Conservation (phyloP, 2,113 vertebrate genomes). For the Bubalus kerabau region DNA sequence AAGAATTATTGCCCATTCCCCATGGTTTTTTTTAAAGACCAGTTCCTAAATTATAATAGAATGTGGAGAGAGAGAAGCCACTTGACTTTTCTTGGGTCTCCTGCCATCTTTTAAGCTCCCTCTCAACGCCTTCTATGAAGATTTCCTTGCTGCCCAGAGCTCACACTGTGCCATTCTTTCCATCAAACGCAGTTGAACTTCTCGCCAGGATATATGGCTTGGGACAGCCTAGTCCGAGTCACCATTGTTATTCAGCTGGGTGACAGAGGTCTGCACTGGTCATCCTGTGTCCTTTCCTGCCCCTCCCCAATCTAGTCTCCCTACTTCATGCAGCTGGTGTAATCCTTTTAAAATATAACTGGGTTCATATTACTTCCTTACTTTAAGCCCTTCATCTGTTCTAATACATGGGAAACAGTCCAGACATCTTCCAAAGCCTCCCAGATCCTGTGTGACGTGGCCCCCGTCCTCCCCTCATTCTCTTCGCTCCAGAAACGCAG, state of each 20-base stretch:
- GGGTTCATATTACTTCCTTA: not conserved
- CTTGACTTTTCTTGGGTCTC: not conserved
- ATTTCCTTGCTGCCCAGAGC: not conserved
- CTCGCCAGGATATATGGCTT: not conserved
- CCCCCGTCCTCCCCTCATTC: not conserved
- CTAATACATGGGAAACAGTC: not conserved
- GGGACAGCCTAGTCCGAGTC: not conserved
- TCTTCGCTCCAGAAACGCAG: not conserved
- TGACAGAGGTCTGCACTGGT: not conserved
- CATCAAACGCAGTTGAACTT: not conserved
- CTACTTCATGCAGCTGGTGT: accelerated
- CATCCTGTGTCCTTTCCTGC: not conserved
- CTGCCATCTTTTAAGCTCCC: not conserved
- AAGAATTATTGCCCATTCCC: slow-evolving; percentile 23
- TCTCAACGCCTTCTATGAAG: not conserved
- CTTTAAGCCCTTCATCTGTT: not conserved
- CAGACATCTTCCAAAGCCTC: not conserved
- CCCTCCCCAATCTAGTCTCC: not conserved
- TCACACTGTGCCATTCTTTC: not conserved
- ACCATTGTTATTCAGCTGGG: not conserved
- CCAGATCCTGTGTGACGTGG: not conserved
- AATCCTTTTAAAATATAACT: not conserved
- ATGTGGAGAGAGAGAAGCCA: not conserved
- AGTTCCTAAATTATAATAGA: slow-evolving; percentile 17
- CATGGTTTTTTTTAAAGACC: not conserved